Base-by-base conservation (phyloP, 2,888 invertebrate species). In the Melolontha melolontha region DNA sequence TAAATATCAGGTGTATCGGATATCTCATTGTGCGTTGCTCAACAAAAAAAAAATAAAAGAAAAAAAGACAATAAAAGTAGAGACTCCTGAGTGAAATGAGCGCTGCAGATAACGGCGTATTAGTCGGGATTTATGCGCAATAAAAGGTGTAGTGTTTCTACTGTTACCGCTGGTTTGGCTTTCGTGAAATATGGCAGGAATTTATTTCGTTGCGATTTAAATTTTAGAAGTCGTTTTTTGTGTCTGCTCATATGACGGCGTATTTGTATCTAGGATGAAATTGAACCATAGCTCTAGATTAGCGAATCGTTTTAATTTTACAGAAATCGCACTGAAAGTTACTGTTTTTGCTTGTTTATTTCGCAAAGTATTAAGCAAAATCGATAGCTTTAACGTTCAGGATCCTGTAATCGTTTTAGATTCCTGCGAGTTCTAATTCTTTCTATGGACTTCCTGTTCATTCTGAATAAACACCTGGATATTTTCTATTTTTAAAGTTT, bases 61-160 rank as follows among this genome's bases (percentile, higher is more conserved):
- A 47, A 49, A 34, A 34, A 34, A 34, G 6, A 34, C 34, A 34
- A 34, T 34, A 34, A 34, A 34, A 34, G 2, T 34, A 6, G 59
- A 29, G 47, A 47, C 34, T 47, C 44, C 59, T 54, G 65, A 65
- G 65, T 65, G 65, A 65, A 65, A 65, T 44, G 54, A 54, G 51
- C 52, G 65, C 44, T 11, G 29, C 34, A 65, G 65, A 65, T 54
- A 65, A 65, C 54, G 54, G 44, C 65, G 65, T 65, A 65, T 65
- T 65, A 65, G 52, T 40, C 44, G 54, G 34, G 65, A 65, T 65
- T 65, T 65, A 65, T 65, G 65, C 52, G 65, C 54, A 65, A 65
- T 65, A 65, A 65, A 65, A 52, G 42, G 65, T 62, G 59, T 62
- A 62, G 59, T 62, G 49, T 62, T 47, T 16, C 59, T 47, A 47